Conservation (phyloP, 2,797 vertebrate species). For the Steatocranus sp. region DNA sequence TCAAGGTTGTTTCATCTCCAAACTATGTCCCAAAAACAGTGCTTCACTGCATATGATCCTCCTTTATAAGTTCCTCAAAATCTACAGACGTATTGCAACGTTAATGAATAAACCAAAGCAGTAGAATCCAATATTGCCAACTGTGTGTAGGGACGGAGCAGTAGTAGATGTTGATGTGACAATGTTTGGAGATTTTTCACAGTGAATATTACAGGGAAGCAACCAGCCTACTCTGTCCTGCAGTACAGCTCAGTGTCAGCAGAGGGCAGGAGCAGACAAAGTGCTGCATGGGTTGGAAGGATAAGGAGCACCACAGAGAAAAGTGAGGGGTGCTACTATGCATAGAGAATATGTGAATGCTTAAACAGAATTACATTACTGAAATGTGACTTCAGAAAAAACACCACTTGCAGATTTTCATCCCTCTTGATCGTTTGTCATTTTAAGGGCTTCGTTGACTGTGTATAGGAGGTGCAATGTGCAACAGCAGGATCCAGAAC, state of each 20-base stretch:
- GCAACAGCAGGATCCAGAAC: constrained; percentile 75
- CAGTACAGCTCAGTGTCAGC: constrained; percentile 44
- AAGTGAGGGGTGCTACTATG: constrained; percentile 52
- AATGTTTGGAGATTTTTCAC: constrained; percentile 57
- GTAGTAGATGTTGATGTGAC: constrained; percentile 36
- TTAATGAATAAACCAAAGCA: background rate
- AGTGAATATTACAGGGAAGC: constrained; percentile 64
- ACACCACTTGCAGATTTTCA: background rate
- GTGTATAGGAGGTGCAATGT: background rate
- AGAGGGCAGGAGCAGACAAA: constrained; percentile 64
- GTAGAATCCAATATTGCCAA: background rate
- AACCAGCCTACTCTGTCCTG: constrained; percentile 60
- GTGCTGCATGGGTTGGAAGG: constrained; percentile 81
- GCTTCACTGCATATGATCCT: background rate
- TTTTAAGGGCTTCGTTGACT: background rate
- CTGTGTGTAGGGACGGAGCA: background rate
- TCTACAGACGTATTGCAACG: background rate
- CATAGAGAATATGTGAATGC: constrained; percentile 18
- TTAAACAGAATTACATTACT: background rate
- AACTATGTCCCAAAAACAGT: constrained; percentile 40
- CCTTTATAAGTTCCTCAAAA: background rate
- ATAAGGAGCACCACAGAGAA: constrained; percentile 67
- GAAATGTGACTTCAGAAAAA: background rate
- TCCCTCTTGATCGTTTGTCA: background rate
- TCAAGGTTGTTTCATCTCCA: constrained; percentile 55